Evolutionary conservation across 1,140 invertebrate genomes (phyloP).

Genomic region (Pseudomyrmex dendroicus): DNA sequence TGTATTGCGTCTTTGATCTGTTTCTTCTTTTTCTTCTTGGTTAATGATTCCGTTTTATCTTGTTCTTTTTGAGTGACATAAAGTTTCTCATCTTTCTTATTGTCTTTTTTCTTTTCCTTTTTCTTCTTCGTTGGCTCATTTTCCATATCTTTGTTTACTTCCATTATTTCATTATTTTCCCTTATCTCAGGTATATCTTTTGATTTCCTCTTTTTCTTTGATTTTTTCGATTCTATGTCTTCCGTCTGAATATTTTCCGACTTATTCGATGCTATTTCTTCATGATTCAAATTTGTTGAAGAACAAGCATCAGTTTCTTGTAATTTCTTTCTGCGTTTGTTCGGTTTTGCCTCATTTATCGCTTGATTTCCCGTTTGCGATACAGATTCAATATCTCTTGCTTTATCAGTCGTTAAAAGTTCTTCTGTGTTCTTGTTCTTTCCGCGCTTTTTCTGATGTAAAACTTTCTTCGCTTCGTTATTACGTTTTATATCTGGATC

Average conservation of each 20-base stretch:
- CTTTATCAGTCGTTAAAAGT: background rate
- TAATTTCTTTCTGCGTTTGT: slow-evolving; percentile 8
- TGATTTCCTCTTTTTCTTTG: slow-evolving; percentile 1
- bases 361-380: background rate
- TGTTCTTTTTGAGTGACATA: too few relatives aligned
- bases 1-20: too few relatives aligned
- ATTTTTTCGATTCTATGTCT: background rate
- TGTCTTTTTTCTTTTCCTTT: too few relatives aligned
- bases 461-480: background rate
- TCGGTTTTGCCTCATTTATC: background rate
- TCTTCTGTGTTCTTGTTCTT: background rate
- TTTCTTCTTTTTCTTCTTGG: too few relatives aligned
- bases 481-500: background rate
- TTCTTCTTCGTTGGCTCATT: too few relatives aligned
- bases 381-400: background rate
- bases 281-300: background rate
- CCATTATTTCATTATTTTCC: background rate
- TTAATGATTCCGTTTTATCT: too few relatives aligned
- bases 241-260: slow-evolving; percentile 14
- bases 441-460: slow-evolving; percentile 12
- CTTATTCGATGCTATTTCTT: background rate
- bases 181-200: background rate
- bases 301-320: background rate
- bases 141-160: too few relatives aligned
- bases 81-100: too few relatives aligned